phyloP scores from a whole-genome alignment of 2,888 invertebrate genomes.

The Athalia cordata region DNA sequence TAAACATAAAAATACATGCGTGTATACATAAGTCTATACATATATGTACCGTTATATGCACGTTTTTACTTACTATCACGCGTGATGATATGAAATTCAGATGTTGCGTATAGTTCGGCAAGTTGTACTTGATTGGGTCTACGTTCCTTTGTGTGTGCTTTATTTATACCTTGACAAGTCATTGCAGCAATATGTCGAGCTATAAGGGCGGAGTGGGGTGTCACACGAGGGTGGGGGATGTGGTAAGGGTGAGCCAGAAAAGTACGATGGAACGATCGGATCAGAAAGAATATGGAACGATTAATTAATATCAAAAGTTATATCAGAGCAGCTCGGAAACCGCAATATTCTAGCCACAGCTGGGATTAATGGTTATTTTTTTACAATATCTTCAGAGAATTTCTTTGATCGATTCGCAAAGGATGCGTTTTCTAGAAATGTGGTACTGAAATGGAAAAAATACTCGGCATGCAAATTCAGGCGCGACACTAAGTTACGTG shows the following conservation, averaged over 20 bases:
- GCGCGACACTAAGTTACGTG: no score
- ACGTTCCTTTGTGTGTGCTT: constrained; percentile 34
- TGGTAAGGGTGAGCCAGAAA: constrained; percentile 14
- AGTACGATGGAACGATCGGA: no score
- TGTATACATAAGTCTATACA: not conserved
- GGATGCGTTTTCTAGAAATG: no score
- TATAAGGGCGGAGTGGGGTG: constrained; percentile 34
- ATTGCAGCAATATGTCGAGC: constrained; percentile 8
- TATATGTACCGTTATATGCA: not conserved
- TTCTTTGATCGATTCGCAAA: no score
- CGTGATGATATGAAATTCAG: not conserved
- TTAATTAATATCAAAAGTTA: not conserved
- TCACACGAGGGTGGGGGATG: constrained; percentile 25
- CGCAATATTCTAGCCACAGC: no score
- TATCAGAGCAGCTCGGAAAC: not conserved
- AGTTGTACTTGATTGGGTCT: constrained; percentile 30
- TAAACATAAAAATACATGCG: not conserved
- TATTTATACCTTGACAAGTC: constrained; percentile 38
- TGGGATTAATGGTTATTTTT: no score
- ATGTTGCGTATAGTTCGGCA: constrained; percentile 26
- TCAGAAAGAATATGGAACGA: not conserved
- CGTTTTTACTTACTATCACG: not conserved
- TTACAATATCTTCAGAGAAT: no score
- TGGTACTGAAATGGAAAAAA: no score
- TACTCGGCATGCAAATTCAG: no score